Conservation (phyloP, 2,797 vertebrate species). For the Siniperca scherzeri region DNA sequence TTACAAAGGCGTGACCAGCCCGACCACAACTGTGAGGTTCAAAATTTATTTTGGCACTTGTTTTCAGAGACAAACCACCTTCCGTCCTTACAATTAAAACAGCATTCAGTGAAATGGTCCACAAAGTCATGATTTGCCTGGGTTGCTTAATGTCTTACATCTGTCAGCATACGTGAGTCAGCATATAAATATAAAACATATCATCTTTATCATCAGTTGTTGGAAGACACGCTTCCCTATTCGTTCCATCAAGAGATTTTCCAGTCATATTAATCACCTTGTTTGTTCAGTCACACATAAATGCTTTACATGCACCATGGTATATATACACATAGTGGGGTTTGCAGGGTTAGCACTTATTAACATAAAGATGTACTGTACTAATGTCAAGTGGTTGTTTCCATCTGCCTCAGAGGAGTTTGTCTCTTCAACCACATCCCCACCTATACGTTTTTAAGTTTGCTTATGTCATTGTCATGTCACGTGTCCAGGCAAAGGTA, state of each 20-base stretch:
- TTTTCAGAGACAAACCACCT: background rate
- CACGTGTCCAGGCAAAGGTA: background rate
- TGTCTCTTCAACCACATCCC: background rate
- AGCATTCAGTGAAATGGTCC: background rate
- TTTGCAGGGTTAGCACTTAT: background rate
- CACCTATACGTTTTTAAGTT: background rate
- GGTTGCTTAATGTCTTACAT: background rate
- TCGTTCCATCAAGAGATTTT: background rate
- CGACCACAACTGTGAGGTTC: slow-evolving; percentile 1
- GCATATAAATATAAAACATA: background rate
- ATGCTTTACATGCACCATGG: slow-evolving; percentile 3
- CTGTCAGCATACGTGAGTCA: background rate
- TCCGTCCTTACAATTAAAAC: background rate
- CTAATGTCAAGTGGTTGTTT: slow-evolving; percentile 7
- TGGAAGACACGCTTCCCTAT: background rate
- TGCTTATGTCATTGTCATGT: background rate
- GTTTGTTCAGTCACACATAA: slow-evolving; percentile 18
- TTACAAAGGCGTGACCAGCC: background rate
- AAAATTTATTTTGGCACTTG: background rate
- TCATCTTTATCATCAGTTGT: background rate
- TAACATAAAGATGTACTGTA: background rate
- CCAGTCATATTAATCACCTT: background rate
- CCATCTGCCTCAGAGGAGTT: background rate
- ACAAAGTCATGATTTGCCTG: background rate
- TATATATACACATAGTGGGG: background rate